These are phyloP conservation scores for Drosophila helvetica DNA, from an alignment of 2,888 invertebrate species.

Conservation along the genomic window DNA sequence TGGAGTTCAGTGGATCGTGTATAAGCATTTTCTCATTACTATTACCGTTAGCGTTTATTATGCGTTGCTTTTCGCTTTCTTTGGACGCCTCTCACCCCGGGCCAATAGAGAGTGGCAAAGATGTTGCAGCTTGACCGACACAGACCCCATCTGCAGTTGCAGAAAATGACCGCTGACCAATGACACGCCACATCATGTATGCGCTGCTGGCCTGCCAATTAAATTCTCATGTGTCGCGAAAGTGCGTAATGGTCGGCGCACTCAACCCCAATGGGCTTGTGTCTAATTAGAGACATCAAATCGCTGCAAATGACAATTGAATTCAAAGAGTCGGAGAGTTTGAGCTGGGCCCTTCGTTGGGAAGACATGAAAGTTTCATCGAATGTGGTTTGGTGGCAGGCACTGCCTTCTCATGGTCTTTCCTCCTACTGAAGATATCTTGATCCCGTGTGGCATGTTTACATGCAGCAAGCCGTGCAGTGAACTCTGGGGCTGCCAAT, in stretches of 20 bases:
- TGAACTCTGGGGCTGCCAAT: slow-evolving; percentile 52
- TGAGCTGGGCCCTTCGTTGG: slow-evolving; percentile 15
- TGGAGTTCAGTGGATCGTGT: slow-evolving; percentile 33
- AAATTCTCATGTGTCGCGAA: slow-evolving; percentile 69
- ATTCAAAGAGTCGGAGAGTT: slow-evolving; percentile 27
- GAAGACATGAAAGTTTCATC: slow-evolving; percentile 42
- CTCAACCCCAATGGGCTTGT: slow-evolving; percentile 39
- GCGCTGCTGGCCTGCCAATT: slow-evolving; percentile 51
- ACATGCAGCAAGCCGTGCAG: slow-evolving; percentile 57
- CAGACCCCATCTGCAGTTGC: slow-evolving; percentile 17
- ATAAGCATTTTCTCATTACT: slow-evolving; percentile 45
- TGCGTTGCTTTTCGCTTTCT: slow-evolving; percentile 51
- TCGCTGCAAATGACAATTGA: slow-evolving; percentile 56
- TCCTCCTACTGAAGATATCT: slow-evolving; percentile 15
- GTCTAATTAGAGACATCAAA: slow-evolving; percentile 66
- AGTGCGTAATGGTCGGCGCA: slow-evolving; percentile 71
- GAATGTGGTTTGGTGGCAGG: slow-evolving; percentile 2
- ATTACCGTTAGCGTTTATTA: slow-evolving; percentile 42
- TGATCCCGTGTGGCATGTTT: slow-evolving; percentile 55
- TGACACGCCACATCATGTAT: slow-evolving; percentile 6
- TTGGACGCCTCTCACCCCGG: slow-evolving; percentile 33
- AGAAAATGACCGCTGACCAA: slow-evolving; percentile 20
- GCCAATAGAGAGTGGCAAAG: slow-evolving; percentile 9
- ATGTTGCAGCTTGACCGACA: slow-evolving; percentile 8
- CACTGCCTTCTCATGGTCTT: slow-evolving; percentile 12